These are phyloP conservation scores for Cuculus canorus DNA, from an alignment of 2,797 vertebrate genomes.

Conservation along the genomic window DNA sequence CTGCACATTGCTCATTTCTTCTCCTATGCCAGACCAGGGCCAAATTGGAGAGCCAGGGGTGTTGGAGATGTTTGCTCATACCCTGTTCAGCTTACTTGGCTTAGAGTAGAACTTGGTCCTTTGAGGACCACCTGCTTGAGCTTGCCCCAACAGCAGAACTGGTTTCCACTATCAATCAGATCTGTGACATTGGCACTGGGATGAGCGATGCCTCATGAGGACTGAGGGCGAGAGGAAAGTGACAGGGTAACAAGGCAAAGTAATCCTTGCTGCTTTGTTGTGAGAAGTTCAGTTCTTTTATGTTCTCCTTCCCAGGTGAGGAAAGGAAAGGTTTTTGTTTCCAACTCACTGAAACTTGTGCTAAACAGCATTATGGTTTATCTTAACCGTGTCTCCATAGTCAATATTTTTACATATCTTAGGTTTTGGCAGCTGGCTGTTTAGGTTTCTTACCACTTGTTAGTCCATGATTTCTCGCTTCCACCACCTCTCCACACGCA, in stretches of 20 bases:
- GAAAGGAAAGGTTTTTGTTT: not conserved
- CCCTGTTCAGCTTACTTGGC: not conserved
- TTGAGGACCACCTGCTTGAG: not conserved
- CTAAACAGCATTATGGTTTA: not conserved
- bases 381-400: not conserved
- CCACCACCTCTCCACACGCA: not conserved
- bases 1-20: not conserved
- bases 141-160: not conserved
- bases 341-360: not conserved
- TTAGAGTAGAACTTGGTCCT: not conserved
- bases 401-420: not conserved
- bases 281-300: not conserved
- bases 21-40: not conserved
- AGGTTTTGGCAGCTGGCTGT: not conserved
- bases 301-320: not conserved
- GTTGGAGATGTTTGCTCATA: not conserved
- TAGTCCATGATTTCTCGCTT: not conserved
- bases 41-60: not conserved
- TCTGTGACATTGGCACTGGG: not conserved
- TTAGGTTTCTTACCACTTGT: not conserved
- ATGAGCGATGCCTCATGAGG: not conserved
- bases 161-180: not conserved
- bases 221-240: not conserved
- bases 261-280: not conserved
- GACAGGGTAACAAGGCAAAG: not conserved